Conservation (phyloP, 1,140 invertebrate species). For the Papilio aristodemus region DNA sequence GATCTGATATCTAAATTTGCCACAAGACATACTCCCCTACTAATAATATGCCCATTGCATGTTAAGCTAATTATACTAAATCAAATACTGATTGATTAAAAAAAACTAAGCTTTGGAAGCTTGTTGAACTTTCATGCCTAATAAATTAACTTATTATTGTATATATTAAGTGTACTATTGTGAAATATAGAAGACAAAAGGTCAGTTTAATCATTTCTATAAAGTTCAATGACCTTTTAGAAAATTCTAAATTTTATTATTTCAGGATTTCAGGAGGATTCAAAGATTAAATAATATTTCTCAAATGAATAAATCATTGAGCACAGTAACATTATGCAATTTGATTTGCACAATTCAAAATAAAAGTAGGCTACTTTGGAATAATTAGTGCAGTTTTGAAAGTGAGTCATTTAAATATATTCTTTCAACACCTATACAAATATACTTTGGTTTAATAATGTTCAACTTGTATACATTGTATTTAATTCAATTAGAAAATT, state of each 20-base stretch:
- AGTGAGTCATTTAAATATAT: not conserved
- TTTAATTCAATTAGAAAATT: not conserved
- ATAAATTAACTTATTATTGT: no score
- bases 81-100: no score
- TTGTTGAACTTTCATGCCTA: no score
- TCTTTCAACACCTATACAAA: not conserved
- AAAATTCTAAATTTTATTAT: no score
- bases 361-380: slow-evolving; percentile 3
- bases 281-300: no score
- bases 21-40: no score
- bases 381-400: slow-evolving; percentile 19
- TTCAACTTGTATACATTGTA: not conserved
- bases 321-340: slow-evolving; percentile 15
- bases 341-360: slow-evolving; percentile 17
- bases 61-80: not conserved
- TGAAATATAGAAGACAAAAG: not conserved
- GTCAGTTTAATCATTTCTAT: no score
- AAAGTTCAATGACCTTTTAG: not conserved
- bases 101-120: no score
- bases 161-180: not conserved
- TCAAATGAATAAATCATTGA: not conserved
- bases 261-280: no score
- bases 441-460: not conserved
- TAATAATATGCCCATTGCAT: not conserved
- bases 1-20: no score